These are phyloP conservation scores for Caranx ignobilis DNA, from an alignment of 2,113 vertebrate species.

Conservation along the genomic window DNA sequence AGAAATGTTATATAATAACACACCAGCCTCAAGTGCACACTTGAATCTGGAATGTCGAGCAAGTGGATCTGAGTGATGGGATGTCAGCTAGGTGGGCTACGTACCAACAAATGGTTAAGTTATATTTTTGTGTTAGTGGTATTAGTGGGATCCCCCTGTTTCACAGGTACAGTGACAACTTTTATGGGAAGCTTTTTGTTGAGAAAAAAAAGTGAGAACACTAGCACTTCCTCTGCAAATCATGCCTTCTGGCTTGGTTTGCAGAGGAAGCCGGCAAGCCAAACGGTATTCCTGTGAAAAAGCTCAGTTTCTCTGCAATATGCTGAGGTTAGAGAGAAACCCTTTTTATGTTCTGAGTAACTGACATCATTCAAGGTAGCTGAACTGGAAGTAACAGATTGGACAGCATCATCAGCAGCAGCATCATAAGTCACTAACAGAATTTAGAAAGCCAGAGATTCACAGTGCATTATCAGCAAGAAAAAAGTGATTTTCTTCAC, in stretches of 20 bases:
- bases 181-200: not conserved
- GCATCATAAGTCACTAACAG: not conserved
- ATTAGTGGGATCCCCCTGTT: not conserved
- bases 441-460: not conserved
- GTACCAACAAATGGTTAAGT: not conserved
- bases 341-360: not conserved
- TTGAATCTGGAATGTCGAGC: slow-evolving; percentile 41
- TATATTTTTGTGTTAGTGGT: not conserved
- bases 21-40: slow-evolving; percentile 27
- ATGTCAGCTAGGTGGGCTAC: not conserved
- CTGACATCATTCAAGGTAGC: not conserved
- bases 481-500: not conserved
- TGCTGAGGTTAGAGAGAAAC: slow-evolving; percentile 2
- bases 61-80: slow-evolving; percentile 27
- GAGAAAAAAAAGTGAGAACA: not conserved
- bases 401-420: not conserved
- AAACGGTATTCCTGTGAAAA: not conserved
- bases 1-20: slow-evolving; percentile 60
- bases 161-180: not conserved
- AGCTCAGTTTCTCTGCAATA: not conserved
- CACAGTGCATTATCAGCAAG: not conserved
- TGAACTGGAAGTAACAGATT: not conserved
- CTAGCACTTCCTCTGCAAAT: slow-evolving; percentile 1
- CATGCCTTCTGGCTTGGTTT: not conserved
- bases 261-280: too few species aligned